A percentile compares a stretch with the other conserved stretches of the same genome.
These are phyloP conservation scores for Antedon mediterranea DNA, from an alignment of 53 echinoderm and acorn worm genomes.

Conservation along the genomic window DNA sequence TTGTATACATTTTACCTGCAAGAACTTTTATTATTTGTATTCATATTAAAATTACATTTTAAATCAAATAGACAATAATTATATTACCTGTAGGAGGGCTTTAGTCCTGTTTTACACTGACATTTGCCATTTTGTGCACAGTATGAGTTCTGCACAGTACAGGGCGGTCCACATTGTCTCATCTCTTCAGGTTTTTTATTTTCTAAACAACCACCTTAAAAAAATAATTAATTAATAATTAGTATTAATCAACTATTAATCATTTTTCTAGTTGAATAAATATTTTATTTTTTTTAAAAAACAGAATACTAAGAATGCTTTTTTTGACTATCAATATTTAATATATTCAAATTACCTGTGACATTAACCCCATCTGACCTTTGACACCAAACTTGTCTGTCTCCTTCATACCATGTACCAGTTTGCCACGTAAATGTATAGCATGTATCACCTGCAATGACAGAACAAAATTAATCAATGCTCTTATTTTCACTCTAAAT, in stretches of 20 bases:
- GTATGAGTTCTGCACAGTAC: slow-evolving; percentile 32
- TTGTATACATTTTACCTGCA: too few relatives aligned
- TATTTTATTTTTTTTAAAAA: too few relatives aligned
- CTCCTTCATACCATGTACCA: slow-evolving; percentile 50
- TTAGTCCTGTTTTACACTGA: slow-evolving; percentile 35
- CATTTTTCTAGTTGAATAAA: too few relatives aligned
- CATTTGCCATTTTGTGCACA: slow-evolving; percentile 49
- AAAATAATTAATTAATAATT: too few relatives aligned
- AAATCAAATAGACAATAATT: too few relatives aligned
- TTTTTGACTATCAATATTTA: too few relatives aligned
- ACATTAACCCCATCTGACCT: slow-evolving; percentile 79
- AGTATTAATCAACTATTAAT: too few relatives aligned
- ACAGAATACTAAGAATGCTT: too few relatives aligned
- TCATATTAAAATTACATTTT: too few relatives aligned
- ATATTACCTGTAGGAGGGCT: slow-evolving; percentile 63
- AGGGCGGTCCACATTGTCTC: slow-evolving; percentile 29
- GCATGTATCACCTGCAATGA: slow-evolving; percentile 39
- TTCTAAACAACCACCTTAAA: neutral
- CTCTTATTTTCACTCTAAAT: too few relatives aligned
- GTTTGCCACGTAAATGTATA: slow-evolving; percentile 53
- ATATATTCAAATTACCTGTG: slow-evolving; percentile 42
- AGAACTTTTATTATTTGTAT: too few relatives aligned
- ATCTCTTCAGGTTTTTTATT: neutral
- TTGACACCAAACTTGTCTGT: slow-evolving; percentile 82
- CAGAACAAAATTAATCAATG: neutral